These are phyloP conservation scores for Percopsis omiscomaycus DNA, from an alignment of 2,797 vertebrate species.

Conservation along the genomic window DNA sequence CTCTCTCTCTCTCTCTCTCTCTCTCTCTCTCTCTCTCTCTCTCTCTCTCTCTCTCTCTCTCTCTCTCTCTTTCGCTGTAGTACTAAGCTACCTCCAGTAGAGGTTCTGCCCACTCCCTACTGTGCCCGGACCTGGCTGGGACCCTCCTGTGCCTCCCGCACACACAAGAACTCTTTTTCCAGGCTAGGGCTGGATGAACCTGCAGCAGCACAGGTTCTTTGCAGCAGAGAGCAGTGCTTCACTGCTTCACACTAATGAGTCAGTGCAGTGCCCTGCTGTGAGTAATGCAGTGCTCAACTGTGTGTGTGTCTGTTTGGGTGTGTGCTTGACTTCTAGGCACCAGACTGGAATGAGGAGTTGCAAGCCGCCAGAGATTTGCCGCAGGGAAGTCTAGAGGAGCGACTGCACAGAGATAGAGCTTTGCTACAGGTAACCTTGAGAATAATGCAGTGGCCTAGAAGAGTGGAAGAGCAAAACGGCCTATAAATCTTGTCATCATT, in stretches of 20 bases:
- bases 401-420: constrained; percentile 75
- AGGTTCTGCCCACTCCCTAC: constrained; percentile 74
- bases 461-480: background rate
- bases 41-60: constrained; percentile 11
- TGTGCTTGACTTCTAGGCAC: constrained; percentile 52
- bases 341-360: constrained; percentile 84
- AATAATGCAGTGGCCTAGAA: background rate
- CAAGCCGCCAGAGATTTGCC: constrained; percentile 79
- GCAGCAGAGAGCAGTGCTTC: background rate
- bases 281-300: background rate
- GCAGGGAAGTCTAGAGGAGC: constrained; percentile 71
- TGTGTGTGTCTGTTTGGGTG: background rate
- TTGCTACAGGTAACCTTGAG: constrained; percentile 73
- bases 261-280: constrained; percentile 7
- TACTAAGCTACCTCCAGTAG: constrained; percentile 55
- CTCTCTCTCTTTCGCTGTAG: constrained; percentile 42
- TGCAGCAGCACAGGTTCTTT: constrained; percentile 67
- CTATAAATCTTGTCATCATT: background rate
- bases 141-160: constrained; percentile 67
- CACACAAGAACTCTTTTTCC: constrained; percentile 74
- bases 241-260: background rate
- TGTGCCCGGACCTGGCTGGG: constrained; percentile 78
- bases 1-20: too few relatives aligned
- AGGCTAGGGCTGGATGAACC: constrained; percentile 77
- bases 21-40: too few relatives aligned